phyloP scores from a whole-genome alignment of 1,140 invertebrate species.

The Colletes latitarsis region DNA sequence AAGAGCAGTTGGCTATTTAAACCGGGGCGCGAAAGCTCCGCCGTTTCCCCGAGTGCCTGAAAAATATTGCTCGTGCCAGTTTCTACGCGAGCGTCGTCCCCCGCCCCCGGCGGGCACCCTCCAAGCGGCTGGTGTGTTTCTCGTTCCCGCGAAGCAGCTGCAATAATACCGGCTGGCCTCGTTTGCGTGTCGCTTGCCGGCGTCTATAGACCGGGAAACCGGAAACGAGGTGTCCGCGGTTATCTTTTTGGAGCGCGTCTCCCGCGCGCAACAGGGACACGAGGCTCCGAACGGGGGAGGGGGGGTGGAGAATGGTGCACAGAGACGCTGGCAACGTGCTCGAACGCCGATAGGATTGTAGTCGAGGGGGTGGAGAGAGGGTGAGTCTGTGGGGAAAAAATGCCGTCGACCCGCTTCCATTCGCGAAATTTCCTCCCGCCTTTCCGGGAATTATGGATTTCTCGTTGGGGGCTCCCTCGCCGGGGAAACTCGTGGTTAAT shows the following conservation, averaged over 20 bases:
- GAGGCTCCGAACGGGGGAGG: background rate
- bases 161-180: slow-evolving; percentile 53
- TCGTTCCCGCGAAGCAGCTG: background rate
- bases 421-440: background rate
- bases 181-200: slow-evolving; percentile 39
- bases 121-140: no score
- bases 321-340: slow-evolving; percentile 22
- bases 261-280: slow-evolving; percentile 35
- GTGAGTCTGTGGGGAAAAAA: slow-evolving; percentile 30
- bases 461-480: background rate
- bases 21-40: slow-evolving; percentile 16
- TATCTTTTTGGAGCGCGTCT: slow-evolving; percentile 71
- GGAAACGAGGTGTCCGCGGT: slow-evolving; percentile 67
- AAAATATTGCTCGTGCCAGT: slow-evolving; percentile 26
- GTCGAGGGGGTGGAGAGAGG: no score
- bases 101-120: no score
- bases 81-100: background rate
- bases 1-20: slow-evolving; percentile 18
- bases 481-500: slow-evolving; percentile 1
- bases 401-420: slow-evolving; percentile 4
- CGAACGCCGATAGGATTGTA: slow-evolving; percentile 36
- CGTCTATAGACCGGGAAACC: slow-evolving; percentile 44
- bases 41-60: slow-evolving; percentile 11
- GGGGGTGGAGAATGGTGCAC: background rate
- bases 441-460: slow-evolving; percentile 12